Conservation (phyloP, 2,113 vertebrate genomes). For the Calyptommatus sinebrachiatus region DNA sequence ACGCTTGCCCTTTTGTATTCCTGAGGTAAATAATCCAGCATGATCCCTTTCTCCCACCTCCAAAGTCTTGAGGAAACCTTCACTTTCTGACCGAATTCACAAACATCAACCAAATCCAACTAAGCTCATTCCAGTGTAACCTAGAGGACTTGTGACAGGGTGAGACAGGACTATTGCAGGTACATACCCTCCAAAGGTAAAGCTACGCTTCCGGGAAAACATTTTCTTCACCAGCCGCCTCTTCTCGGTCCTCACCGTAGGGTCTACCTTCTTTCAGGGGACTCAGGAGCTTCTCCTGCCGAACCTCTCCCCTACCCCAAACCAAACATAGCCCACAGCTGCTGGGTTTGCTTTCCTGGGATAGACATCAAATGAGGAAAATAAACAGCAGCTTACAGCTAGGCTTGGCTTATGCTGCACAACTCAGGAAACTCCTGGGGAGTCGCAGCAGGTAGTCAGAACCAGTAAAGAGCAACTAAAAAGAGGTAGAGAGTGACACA, state of each 20-base stretch:
- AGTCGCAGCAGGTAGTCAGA: conserved; percentile 19
- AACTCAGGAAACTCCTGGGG: conserved; percentile 22
- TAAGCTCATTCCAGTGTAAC: not conserved
- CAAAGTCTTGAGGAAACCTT: not conserved
- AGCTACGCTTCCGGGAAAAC: conserved; percentile 78
- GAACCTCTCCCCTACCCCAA: not conserved
- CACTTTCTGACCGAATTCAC: not conserved
- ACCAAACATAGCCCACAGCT: not conserved
- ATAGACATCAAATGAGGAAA: conserved; percentile 25
- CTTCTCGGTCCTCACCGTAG: conserved; percentile 53
- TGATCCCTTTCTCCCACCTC: not conserved
- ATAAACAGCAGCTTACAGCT: conserved; percentile 8
- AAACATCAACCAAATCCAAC: not conserved
- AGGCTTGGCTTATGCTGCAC: not conserved
- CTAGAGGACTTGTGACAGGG: not conserved
- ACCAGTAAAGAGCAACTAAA: not conserved
- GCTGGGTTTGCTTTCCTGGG: conserved; percentile 26
- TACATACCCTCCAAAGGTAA: conserved; percentile 80
- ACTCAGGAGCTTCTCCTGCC: conserved; percentile 1
- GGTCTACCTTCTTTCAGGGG: not conserved
- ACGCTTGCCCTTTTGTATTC: too few species aligned
- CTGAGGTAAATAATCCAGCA: not conserved
- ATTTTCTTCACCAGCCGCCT: conserved; percentile 50
- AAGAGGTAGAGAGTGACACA: not conserved
- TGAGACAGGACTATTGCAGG: not conserved